A percentile compares a stretch with the other conserved stretches of the same genome.
phyloP scores from a whole-genome alignment of 2,113 vertebrate species.

The Misgurnus anguillicaudatus region DNA sequence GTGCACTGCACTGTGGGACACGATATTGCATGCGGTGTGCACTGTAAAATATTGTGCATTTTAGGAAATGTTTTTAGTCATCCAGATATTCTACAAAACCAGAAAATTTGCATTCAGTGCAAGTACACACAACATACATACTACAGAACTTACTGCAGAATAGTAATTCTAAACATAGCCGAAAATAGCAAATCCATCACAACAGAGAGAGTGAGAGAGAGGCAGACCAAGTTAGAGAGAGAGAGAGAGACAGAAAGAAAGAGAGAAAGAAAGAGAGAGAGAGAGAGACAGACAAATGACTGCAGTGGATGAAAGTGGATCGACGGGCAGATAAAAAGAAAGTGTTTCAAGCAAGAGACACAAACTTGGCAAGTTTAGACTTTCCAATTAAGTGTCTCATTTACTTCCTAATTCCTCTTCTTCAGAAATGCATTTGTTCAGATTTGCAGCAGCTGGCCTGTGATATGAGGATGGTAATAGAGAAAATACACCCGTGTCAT shows the following conservation, averaged over 20 bases:
- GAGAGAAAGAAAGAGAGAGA: not conserved
- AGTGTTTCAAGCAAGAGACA: conserved; percentile 39
- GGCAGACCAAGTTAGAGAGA: not conserved
- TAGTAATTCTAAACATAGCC: not conserved
- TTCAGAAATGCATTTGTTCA: conserved; percentile 68
- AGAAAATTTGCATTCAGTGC: no score
- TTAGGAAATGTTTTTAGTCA: no score
- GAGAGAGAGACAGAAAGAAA: conserved; percentile 45
- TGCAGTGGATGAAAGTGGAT: conserved; percentile 25
- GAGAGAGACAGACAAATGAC: conserved; percentile 29
- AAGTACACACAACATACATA: not conserved
- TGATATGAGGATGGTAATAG: conserved; percentile 67
- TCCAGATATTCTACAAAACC: no score
- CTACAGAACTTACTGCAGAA: not conserved
- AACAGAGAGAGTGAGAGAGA: not conserved
- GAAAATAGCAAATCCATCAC: not conserved
- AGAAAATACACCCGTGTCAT: conserved; percentile 59
- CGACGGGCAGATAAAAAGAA: conserved; percentile 32
- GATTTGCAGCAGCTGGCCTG: conserved; percentile 65
- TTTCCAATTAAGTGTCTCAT: conserved; percentile 82
- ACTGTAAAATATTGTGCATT: no score
- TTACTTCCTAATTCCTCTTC: conserved; percentile 75
- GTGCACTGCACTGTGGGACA: not conserved
- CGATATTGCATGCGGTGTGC: no score
- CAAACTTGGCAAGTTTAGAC: conserved; percentile 57